Conservation (phyloP, 2,888 invertebrate species). For the Chymomyza amoena region DNA sequence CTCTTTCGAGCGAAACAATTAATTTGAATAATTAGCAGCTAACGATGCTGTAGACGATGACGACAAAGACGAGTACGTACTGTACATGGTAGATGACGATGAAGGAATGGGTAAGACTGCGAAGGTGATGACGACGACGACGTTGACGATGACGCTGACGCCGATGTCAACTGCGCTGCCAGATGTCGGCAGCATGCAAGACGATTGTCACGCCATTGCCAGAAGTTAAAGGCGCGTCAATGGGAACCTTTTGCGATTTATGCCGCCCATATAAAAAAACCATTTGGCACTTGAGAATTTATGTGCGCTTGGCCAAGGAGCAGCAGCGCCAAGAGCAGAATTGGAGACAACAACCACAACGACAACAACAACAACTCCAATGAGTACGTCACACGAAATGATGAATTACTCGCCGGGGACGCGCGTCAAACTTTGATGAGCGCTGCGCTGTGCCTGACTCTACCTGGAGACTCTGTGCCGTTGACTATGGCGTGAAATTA, state of each 20-base stretch:
- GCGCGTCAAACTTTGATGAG: slow-evolving; percentile 70
- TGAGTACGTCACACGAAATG: slow-evolving; percentile 70
- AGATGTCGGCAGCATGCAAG: slow-evolving; percentile 1
- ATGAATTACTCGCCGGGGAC: slow-evolving; percentile 73
- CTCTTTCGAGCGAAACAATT: slow-evolving; percentile 68
- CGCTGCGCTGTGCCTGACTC: slow-evolving; percentile 17
- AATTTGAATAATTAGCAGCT: slow-evolving; percentile 74
- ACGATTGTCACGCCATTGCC: slow-evolving; percentile 63
- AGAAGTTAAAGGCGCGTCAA: slow-evolving; percentile 40
- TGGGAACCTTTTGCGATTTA: slow-evolving; percentile 13
- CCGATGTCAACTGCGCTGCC: slow-evolving; percentile 33
- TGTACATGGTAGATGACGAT: background rate
- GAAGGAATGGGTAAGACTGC: background rate
- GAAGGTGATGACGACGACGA: slow-evolving; percentile 9
- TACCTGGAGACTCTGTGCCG: background rate
- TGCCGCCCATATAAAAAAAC: slow-evolving; percentile 47
- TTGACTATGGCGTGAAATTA: slow-evolving; percentile 69
- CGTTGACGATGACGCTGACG: slow-evolving; percentile 14
- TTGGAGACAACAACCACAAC: background rate
- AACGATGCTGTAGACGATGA: slow-evolving; percentile 45
- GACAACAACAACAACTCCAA: background rate
- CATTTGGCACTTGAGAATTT: slow-evolving; percentile 74
- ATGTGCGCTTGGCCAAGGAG: slow-evolving; percentile 43
- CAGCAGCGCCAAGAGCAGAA: background rate
- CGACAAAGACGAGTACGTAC: slow-evolving; percentile 4